These are phyloP conservation scores for Tachycineta bicolor DNA, from an alignment of 2,113 vertebrate genomes.

Conservation along the genomic window DNA sequence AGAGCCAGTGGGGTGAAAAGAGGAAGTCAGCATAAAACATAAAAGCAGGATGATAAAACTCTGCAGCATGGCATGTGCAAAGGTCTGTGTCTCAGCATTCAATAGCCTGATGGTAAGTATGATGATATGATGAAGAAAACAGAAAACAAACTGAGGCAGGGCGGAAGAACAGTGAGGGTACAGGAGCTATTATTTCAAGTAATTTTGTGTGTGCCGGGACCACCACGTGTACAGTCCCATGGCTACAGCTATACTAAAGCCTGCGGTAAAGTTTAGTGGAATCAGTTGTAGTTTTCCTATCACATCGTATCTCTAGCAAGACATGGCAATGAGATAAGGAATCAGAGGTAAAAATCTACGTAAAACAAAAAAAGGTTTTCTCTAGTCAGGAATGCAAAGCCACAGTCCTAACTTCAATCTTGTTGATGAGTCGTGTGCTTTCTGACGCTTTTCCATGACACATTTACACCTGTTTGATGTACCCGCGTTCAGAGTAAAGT, in stretches of 20 bases:
- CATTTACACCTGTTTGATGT: background rate
- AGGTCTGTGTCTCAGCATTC: background rate
- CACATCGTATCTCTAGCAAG: background rate
- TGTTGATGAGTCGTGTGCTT: background rate
- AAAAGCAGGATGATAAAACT: background rate
- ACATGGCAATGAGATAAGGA: background rate
- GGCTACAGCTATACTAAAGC: background rate
- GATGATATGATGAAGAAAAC: background rate
- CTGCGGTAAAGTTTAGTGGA: background rate
- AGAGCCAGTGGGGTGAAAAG: background rate
- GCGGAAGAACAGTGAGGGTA: background rate
- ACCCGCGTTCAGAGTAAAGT: fast-evolving
- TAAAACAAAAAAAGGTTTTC: background rate
- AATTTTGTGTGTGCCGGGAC: background rate
- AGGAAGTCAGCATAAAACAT: background rate
- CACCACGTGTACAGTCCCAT: fast-evolving
- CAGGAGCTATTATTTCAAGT: background rate
- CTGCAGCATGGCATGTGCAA: background rate
- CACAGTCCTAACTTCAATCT: background rate
- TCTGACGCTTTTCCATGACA: background rate
- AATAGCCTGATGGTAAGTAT: background rate
- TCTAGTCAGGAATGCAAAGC: background rate
- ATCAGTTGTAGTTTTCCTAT: background rate
- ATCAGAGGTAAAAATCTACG: background rate
- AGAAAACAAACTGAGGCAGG: background rate